Evolutionary conservation across 2,113 vertebrate species (phyloP).

Genomic region (Anser cygnoides): DNA sequence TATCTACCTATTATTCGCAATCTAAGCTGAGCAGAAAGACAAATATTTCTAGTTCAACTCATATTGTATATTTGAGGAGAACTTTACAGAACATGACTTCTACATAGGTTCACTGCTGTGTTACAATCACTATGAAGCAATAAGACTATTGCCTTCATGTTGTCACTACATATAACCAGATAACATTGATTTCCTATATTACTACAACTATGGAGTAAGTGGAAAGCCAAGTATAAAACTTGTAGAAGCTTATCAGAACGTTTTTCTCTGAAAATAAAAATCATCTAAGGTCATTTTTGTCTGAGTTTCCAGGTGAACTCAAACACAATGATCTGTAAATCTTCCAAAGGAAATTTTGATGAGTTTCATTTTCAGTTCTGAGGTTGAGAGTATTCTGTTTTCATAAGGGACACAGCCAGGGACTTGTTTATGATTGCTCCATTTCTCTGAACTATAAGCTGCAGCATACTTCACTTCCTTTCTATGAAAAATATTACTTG

Average conservation of each 20-base stretch:
- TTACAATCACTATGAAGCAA: not conserved
- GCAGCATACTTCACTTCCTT: not conserved
- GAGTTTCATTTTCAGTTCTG: not conserved
- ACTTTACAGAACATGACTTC: not conserved
- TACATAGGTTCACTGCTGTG: not conserved
- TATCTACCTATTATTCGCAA: not conserved
- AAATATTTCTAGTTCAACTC: not conserved
- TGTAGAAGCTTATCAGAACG: not conserved
- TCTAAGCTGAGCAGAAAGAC: not conserved
- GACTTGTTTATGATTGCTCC: not conserved
- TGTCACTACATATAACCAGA: not conserved
- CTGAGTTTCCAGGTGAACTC: not conserved
- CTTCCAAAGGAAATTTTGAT: not conserved
- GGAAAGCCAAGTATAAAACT: not conserved
- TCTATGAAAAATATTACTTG: not conserved
- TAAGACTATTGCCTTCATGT: not conserved
- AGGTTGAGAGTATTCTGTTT: not conserved
- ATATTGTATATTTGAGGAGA: not conserved
- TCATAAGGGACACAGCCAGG: not conserved
- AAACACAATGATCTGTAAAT: not conserved
- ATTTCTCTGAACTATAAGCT: not conserved
- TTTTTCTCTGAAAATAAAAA: not conserved
- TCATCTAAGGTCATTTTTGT: not conserved
- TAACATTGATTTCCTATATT: not conserved
- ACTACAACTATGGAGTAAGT: not conserved